Conservation (phyloP, 2,113 vertebrate genomes). For the Electrona antarctica region DNA sequence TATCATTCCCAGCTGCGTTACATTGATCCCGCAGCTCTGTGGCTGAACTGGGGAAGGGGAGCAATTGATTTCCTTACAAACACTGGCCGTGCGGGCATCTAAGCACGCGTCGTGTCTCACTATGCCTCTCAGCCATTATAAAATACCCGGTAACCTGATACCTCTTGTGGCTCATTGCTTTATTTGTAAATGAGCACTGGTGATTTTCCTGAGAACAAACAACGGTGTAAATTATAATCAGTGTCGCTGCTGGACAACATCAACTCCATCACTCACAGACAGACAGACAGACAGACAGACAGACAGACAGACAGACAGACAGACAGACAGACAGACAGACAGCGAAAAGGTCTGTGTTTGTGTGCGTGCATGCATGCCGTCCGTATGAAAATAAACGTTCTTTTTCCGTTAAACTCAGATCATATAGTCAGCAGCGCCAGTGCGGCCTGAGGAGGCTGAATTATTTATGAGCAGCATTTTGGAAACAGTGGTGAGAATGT, state of each 20-base stretch:
- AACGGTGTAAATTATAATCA: constrained; percentile 16
- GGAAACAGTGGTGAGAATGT: constrained; percentile 52
- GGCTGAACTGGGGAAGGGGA: too few relatives aligned
- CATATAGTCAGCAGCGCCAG: too few relatives aligned
- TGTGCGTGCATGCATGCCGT: too few relatives aligned
- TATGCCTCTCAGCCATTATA: too few relatives aligned
- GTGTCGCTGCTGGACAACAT: constrained; percentile 44
- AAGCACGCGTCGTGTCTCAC: too few relatives aligned
- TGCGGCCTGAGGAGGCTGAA: constrained; percentile 46
- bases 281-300: neutral
- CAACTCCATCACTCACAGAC: neutral
- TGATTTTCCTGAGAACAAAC: neutral
- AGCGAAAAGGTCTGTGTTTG: neutral
- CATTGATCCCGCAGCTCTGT: too few relatives aligned
- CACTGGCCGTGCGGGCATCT: too few relatives aligned
- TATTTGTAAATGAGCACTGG: constrained; percentile 33
- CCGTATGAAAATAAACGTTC: too few relatives aligned
- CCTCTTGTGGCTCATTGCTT: constrained; percentile 62
- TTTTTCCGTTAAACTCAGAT: too few relatives aligned
- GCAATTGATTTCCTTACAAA: too few relatives aligned
- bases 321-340: neutral
- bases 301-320: neutral
- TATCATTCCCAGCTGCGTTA: too few relatives aligned
- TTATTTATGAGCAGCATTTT: constrained; percentile 76
- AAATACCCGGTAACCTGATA: too few relatives aligned